phyloP scores from a whole-genome alignment of 2,113 vertebrate species.

The Takifugu flavidus region DNA sequence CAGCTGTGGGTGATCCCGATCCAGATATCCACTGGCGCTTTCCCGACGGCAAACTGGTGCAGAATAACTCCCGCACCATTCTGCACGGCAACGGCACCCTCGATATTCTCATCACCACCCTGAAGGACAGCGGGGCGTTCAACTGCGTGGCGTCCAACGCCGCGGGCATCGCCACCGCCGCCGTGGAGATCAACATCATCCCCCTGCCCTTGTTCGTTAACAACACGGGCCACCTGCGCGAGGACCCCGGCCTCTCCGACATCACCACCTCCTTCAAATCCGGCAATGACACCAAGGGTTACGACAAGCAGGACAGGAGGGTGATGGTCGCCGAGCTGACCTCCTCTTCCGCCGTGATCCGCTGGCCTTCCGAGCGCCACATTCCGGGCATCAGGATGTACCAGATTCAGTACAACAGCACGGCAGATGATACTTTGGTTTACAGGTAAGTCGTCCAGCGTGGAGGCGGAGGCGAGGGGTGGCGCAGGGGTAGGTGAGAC shows the following conservation, averaged over 20 bases:
- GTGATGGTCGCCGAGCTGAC: constrained; percentile 83
- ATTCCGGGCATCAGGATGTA: constrained; percentile 91
- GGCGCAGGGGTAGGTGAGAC: constrained; percentile 30
- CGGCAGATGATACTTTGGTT: constrained; percentile 86
- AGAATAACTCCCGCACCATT: constrained; percentile 84
- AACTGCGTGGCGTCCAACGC: constrained; percentile 93
- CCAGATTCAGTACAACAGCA: constrained; percentile 95
- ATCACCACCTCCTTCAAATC: constrained; percentile 88
- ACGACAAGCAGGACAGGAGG: constrained; percentile 79
- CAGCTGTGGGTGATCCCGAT: constrained; percentile 86
- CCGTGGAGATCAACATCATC: constrained; percentile 84
- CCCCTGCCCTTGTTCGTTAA: constrained; percentile 85
- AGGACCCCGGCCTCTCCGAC: constrained; percentile 85
- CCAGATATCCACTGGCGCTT: constrained; percentile 89
- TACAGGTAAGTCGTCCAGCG: constrained; percentile 81
- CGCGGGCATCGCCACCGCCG: constrained; percentile 84
- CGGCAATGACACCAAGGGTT: constrained; percentile 80
- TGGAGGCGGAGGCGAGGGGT: background rate
- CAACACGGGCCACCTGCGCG: constrained; percentile 81
- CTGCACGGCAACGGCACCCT: constrained; percentile 85
- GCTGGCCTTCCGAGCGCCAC: constrained; percentile 86
- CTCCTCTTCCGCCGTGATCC: constrained; percentile 84
- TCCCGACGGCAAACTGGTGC: constrained; percentile 86
- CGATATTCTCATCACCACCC: constrained; percentile 88
- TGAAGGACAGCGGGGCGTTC: constrained; percentile 88